Evolutionary conservation across 2,113 vertebrate genomes (phyloP), one percentile per base, ranked within the genome.

Genomic region (Deroptyus accipitrinus): DNA sequence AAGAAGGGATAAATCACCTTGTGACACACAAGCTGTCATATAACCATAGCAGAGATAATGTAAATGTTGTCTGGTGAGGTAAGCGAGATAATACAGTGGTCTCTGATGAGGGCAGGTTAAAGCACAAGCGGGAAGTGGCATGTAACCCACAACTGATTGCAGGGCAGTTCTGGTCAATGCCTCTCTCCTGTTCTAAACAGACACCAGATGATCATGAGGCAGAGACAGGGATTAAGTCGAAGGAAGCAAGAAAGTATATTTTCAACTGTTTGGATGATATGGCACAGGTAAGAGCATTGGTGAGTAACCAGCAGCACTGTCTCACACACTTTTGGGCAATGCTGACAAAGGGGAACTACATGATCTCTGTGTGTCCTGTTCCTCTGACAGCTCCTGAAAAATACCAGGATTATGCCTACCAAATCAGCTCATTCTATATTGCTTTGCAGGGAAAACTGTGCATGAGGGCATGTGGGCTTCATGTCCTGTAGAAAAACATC

Each of bases 191-290:
- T 97, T 91, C 86, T 96, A 92, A 85, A 63, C 98, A 99, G 99
- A 99, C 99, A 22, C 98, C 98, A 42, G 99, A 99, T 95, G 99
- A 99, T 98, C 99, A 99, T 61, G 99, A 99, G 97, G 98, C 98
- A 88, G 99, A 99, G 97, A 99, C 99, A 1, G 99, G 99, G 94
- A 99, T 99, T 98, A 99, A 99, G 96, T 99, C 99, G 51, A 99
- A 99, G 97, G 99, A 99, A 98, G 99, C 99, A 76, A 98, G 99
- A 93, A 99, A 99, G 98, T 99, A 99, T 97, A 99, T 99, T 98
- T 99, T 99, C 97, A 99, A 99, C 98, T 99, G 99, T 96, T 96
- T 99, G 98, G 99, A 99, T 97, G 99, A 99, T 70, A 99, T 99
- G 99, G 99, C 99, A 59, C 99, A 99, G 99, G 99, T 99, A 98